Percentiles rank a stretch among this genome's conserved stretches.
phyloP scores from a whole-genome alignment of 1,140 invertebrate species.

The Campoletis sonorensis region DNA sequence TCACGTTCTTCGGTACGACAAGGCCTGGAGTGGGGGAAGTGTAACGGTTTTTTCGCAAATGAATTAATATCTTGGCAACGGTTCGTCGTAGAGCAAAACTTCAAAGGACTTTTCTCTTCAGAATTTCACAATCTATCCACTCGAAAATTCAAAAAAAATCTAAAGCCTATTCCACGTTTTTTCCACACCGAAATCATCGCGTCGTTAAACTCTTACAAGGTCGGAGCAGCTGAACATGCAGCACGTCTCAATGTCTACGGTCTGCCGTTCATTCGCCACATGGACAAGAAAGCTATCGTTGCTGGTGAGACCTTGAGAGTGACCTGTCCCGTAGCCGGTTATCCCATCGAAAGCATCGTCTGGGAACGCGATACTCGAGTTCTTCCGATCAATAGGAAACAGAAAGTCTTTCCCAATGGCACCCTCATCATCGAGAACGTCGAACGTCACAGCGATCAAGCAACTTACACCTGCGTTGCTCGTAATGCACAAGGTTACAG shows the following conservation, averaged over 20 bases:
- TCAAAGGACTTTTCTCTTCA: too few relatives aligned
- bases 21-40: too few relatives aligned
- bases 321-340: constrained; percentile 95
- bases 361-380: constrained; percentile 92
- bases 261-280: constrained; percentile 90
- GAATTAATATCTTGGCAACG: too few relatives aligned
- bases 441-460: constrained; percentile 93
- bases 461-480: constrained; percentile 95
- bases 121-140: too few relatives aligned
- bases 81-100: too few relatives aligned
- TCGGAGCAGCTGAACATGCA: constrained; percentile 91
- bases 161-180: neutral
- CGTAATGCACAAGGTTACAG: constrained; percentile 93
- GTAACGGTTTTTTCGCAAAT: too few relatives aligned
- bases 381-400: constrained; percentile 95
- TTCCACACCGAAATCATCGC: neutral
- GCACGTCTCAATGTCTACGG: constrained; percentile 95
- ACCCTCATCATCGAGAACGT: constrained; percentile 96
- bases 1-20: too few relatives aligned
- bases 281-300: constrained; percentile 96
- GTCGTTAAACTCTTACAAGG: constrained; percentile 69
- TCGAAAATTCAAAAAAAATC: neutral
- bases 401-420: constrained; percentile 95
- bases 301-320: constrained; percentile 93
- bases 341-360: constrained; percentile 94